Percentiles rank a stretch among this genome's conserved stretches.
These are phyloP conservation scores for Erethizon dorsatum DNA, from an alignment of 2,797 vertebrate species.

Conservation along the genomic window DNA sequence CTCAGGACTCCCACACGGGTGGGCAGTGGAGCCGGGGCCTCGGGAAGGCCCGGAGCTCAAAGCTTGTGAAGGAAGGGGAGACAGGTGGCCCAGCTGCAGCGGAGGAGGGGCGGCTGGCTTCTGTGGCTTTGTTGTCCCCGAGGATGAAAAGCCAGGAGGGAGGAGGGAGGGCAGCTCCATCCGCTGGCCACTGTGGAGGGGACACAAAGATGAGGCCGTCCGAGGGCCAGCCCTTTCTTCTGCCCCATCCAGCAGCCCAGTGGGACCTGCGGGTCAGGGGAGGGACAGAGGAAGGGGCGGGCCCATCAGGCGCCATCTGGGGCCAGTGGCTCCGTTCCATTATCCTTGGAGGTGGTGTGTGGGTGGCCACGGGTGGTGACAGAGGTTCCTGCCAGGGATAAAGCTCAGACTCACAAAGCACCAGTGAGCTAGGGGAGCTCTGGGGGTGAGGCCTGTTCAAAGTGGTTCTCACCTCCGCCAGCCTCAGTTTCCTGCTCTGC, in stretches of 20 bases:
- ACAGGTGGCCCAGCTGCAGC: neutral
- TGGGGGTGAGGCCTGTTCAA: neutral
- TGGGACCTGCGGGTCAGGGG: slow-evolving; percentile 80
- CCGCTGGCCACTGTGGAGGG: neutral
- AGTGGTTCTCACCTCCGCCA: neutral
- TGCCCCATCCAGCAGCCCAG: slow-evolving; percentile 75
- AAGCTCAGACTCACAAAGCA: neutral
- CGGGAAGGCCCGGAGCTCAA: neutral
- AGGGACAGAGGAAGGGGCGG: slow-evolving; percentile 65
- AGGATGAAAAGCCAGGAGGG: neutral
- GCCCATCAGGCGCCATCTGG: slow-evolving; percentile 86
- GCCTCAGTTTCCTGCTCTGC: neutral
- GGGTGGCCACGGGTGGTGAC: slow-evolving; percentile 75
- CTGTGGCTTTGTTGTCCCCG: neutral
- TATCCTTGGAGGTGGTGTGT: slow-evolving; percentile 59
- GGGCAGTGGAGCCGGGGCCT: neutral
- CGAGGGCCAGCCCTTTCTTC: slow-evolving; percentile 85
- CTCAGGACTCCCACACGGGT: neutral
- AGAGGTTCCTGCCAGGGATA: slow-evolving; percentile 64
- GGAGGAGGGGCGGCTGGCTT: neutral
- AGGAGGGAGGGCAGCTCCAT: neutral
- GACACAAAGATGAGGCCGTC: slow-evolving; percentile 84
- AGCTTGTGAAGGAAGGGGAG: neutral
- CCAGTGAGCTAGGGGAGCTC: neutral
- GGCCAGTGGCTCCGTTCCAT: slow-evolving; percentile 87